Conservation (phyloP, 2,113 vertebrate species). For the Chaenogobius annularis region DNA sequence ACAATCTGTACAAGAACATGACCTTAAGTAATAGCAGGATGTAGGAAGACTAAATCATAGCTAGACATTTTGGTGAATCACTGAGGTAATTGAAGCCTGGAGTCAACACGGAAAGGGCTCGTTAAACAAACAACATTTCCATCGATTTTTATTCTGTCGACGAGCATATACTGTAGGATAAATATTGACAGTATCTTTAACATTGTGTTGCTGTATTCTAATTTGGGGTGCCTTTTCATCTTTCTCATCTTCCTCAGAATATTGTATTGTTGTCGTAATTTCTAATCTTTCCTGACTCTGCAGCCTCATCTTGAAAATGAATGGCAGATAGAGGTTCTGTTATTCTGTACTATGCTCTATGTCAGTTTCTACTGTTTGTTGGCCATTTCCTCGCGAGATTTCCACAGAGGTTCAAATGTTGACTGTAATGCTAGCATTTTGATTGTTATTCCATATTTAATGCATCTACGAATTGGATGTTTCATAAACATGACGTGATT, state of each 20-base stretch:
- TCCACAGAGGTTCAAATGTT: too few relatives aligned
- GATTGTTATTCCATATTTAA: too few relatives aligned
- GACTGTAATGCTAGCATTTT: too few relatives aligned
- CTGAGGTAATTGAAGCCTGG: constrained; percentile 38
- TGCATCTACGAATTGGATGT: background rate
- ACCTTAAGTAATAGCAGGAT: constrained; percentile 31
- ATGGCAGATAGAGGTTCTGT: background rate
- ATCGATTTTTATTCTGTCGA: constrained; percentile 17
- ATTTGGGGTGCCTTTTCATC: constrained; percentile 19
- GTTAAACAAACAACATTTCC: constrained; percentile 17
- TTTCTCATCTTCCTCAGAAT: constrained; percentile 18
- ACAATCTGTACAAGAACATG: constrained; percentile 29
- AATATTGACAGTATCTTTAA: constrained; percentile 1
- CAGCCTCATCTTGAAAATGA: background rate
- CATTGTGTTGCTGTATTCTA: background rate
- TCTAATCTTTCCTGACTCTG: background rate
- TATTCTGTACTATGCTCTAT: too few relatives aligned
- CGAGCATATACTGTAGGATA: background rate
- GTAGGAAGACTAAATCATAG: constrained; percentile 44
- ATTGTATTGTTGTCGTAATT: constrained; percentile 15
- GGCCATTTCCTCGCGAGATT: too few relatives aligned
- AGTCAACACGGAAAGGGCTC: constrained; percentile 8
- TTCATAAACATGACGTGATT: too few relatives aligned
- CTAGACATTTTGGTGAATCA: constrained; percentile 26
- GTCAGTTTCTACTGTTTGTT: too few relatives aligned